Evolutionary conservation across 2,888 invertebrate genomes (phyloP).

Genomic region (Miltochrista miniata): DNA sequence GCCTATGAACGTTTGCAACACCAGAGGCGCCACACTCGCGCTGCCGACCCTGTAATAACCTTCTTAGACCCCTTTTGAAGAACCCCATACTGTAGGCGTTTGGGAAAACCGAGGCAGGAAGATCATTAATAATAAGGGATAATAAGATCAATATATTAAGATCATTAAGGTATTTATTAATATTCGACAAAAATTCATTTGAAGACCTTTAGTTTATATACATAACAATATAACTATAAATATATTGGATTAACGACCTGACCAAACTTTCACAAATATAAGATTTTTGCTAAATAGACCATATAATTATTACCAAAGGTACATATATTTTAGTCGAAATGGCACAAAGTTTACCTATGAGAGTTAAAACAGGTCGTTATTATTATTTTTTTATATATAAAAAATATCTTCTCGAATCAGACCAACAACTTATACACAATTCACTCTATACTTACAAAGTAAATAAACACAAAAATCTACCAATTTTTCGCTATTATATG

Average conservation of each 20-base stretch:
- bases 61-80: too few relatives aligned
- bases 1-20: too few relatives aligned
- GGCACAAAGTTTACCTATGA: background rate
- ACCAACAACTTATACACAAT: background rate
- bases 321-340: background rate
- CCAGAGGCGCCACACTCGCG: too few relatives aligned
- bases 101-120: too few relatives aligned
- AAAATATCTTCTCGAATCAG: background rate
- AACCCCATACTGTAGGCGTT: too few relatives aligned
- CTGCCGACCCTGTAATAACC: too few relatives aligned
- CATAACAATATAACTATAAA: background rate
- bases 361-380: background rate
- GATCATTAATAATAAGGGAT: too few relatives aligned
- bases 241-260: background rate
- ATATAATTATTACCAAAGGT: background rate
- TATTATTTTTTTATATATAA: background rate
- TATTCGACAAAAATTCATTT: constrained; percentile 1
- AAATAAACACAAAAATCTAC: background rate
- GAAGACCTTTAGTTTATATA: background rate
- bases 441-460: constrained; percentile 1
- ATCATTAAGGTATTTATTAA: background rate
- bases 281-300: background rate
- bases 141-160: too few relatives aligned
- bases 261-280: background rate
- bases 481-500: too few relatives aligned